Evolutionary conservation across 2,113 vertebrate genomes (phyloP).

Genomic region (Bagarius yarrelli): DNA sequence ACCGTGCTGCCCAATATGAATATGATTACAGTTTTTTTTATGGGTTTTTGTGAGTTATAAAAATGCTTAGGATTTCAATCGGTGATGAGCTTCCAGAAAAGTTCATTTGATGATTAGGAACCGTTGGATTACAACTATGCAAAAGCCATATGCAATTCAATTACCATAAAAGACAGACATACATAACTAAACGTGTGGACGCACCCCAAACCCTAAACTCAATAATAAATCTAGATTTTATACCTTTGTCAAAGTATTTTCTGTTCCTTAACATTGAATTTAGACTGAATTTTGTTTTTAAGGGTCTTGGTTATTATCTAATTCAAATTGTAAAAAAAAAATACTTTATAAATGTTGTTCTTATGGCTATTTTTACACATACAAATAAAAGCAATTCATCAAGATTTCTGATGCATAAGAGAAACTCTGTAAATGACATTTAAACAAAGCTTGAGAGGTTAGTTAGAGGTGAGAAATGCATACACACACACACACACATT

Average conservation of each 20-base stretch:
- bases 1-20: too few species aligned
- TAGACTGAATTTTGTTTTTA: too few species aligned
- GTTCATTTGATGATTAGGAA: too few species aligned
- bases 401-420: not conserved
- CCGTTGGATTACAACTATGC: too few species aligned
- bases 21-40: too few species aligned
- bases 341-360: not conserved
- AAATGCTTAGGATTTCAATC: too few species aligned
- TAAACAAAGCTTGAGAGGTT: not conserved
- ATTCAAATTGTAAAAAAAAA: not conserved
- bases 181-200: not conserved
- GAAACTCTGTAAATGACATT: too few species aligned
- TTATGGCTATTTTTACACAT: not conserved
- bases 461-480: not conserved
- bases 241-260: not conserved
- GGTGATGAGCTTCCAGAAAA: too few species aligned
- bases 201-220: not conserved
- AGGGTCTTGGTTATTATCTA: not conserved
- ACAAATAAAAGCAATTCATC: too few species aligned
- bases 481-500: not conserved
- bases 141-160: too few species aligned
- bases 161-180: not conserved
- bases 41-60: too few species aligned
- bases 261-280: not conserved
- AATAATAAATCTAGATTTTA: not conserved